Conservation (phyloP, 2,797 vertebrate genomes). For the Esox masquinongy region DNA sequence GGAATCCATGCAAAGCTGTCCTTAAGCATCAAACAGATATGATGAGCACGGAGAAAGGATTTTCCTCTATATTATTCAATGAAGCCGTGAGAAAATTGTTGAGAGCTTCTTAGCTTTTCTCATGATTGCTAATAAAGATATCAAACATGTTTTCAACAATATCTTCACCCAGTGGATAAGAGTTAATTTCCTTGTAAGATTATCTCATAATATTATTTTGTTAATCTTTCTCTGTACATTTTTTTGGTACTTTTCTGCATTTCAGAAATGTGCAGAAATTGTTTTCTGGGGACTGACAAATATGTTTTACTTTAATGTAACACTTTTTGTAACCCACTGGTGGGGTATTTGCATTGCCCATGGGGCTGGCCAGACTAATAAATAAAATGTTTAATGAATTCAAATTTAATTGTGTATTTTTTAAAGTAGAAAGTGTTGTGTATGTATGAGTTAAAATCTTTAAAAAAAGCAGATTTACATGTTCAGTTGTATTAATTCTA, state of each 20-base stretch:
- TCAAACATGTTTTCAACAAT: not conserved
- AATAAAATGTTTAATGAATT: too few species aligned
- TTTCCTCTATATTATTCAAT: not conserved
- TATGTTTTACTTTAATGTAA: too few species aligned
- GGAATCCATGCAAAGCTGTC: not conserved
- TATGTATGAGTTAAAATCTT: too few species aligned
- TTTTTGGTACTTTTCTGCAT: not conserved
- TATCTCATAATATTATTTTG: not conserved
- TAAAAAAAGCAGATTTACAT: too few species aligned
- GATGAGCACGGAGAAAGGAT: not conserved
- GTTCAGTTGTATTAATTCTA: too few species aligned
- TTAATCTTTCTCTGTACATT: not conserved
- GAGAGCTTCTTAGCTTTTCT: slow-evolving; percentile 3
- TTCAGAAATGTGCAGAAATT: not conserved
- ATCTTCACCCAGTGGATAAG: not conserved
- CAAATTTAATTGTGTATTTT: too few species aligned
- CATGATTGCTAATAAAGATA: not conserved
- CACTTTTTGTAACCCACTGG: too few species aligned
- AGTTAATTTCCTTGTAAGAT: not conserved
- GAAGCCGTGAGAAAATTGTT: not conserved
- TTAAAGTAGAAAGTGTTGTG: too few species aligned
- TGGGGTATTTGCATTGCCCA: too few species aligned
- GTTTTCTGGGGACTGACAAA: not conserved
- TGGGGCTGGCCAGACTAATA: too few species aligned
- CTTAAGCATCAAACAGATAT: not conserved